Evolutionary conservation across 2,113 vertebrate species (phyloP), one percentile per base, ranked within the genome.

Genomic region (Ictalurus punctatus): DNA sequence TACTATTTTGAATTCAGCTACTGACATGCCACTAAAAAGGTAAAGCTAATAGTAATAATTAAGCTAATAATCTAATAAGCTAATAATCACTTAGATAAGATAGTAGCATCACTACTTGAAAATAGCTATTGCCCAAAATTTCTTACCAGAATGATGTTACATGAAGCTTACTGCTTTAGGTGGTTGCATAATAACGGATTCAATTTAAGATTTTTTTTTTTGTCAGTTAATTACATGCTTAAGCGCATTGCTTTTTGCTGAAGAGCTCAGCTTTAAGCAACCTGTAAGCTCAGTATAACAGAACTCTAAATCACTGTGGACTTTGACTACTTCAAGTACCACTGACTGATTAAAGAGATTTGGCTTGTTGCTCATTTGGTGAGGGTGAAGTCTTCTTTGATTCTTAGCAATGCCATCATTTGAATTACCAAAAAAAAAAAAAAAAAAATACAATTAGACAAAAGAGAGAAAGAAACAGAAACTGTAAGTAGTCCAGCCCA

Each of bases 341-440:
- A 44, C n/a, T 63, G 90, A 85, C 59, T 91, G 86, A 76, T 82
- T 85, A 71, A 23, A 69, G 67, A 52, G 83, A 56, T 56, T 9
- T 59, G 44, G 74, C 58, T 86, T 59, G 86, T 48, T 69, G 80
- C 84, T 71, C 82, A 52, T 89, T 81, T 48, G 63, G 30, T 44
- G n/a, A 61, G 25, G 59, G 10, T 17, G n/a, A 76, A 81, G 52
- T 27, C 30, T 67, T 83, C 25, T 87, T 92, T 92, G 86, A 90
- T 89, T 90, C 3, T 34, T 37, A 83, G 83, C 89, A 40, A 76
- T 56, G 84, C 79, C 23, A 90, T 90, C 30, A 92, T 91, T 89
- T 92, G 56, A 86, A 67, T 82, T 54, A 48, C 52, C 88, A 90
- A 88, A 61, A 74, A 89, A 90, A 88, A 89, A 90, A 88, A 61